Conservation (phyloP, 1,140 invertebrate genomes). For the Oryctes rhinoceros region DNA sequence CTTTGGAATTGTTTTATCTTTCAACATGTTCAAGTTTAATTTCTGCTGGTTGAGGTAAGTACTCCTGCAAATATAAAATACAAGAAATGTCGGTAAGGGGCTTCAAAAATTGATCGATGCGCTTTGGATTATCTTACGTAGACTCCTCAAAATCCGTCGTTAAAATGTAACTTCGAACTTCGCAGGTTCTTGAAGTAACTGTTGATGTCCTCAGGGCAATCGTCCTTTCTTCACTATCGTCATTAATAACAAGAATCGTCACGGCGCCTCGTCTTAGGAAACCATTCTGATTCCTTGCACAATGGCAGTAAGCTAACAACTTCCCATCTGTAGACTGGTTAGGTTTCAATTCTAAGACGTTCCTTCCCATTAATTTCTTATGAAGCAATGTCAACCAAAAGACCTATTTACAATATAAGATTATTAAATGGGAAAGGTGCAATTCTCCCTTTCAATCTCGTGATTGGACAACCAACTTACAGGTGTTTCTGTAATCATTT, state of each 20-base stretch:
- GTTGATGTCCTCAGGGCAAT: conserved; percentile 48
- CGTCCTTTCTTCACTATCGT: conserved; percentile 44
- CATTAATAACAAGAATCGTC: conserved; percentile 55
- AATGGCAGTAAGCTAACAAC: conserved; percentile 52
- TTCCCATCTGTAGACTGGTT: conserved; percentile 16
- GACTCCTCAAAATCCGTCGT: conserved; percentile 48
- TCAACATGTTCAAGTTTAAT: conserved; percentile 48
- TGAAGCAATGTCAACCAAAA: conserved; percentile 57
- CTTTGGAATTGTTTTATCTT: conserved; percentile 46
- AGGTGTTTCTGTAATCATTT: conserved; percentile 55
- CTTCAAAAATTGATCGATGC: background rate
- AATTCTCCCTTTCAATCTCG: no score
- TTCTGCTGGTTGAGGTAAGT: conserved; percentile 54
- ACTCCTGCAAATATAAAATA: conserved; percentile 49
- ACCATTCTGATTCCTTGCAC: conserved; percentile 54
- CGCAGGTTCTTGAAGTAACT: conserved; percentile 50
- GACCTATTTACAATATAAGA: conserved; percentile 44
- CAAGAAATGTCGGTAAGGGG: background rate
- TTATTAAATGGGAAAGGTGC: no score
- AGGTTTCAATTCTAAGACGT: conserved; percentile 56
- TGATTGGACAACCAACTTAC: conserved; percentile 48
- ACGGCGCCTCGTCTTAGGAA: conserved; percentile 55
- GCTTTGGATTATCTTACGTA: conserved; percentile 50
- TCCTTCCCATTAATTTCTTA: conserved; percentile 56
- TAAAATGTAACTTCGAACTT: conserved; percentile 56